These are phyloP conservation scores for Anisognathus igniventris DNA, from an alignment of 2,797 vertebrate species.

Conservation along the genomic window DNA sequence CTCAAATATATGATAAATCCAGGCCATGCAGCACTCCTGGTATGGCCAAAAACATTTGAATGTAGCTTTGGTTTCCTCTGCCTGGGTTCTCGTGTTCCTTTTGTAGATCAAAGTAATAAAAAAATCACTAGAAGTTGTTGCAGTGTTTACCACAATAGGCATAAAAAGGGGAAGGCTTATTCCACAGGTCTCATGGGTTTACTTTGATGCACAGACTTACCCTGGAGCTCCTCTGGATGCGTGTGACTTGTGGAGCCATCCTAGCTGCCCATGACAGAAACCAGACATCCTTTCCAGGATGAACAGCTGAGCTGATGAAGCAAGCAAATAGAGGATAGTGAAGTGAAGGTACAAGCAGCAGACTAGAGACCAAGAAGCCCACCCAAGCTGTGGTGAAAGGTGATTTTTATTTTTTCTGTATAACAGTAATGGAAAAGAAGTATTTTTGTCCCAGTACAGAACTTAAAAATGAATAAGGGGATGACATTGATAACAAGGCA, in stretches of 20 bases:
- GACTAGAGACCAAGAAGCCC: background rate
- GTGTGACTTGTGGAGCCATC: background rate
- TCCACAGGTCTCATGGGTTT: background rate
- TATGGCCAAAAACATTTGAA: background rate
- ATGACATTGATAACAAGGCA: background rate
- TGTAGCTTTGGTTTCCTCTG: background rate
- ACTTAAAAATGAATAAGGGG: background rate
- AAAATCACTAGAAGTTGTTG: background rate
- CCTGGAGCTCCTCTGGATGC: background rate
- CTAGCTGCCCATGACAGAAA: constrained; percentile 25
- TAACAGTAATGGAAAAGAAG: background rate
- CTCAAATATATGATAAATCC: background rate
- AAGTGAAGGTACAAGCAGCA: background rate
- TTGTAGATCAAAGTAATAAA: background rate
- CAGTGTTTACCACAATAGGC: background rate
- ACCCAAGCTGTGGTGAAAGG: background rate
- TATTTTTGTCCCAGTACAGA: background rate
- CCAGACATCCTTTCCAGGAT: constrained; percentile 41
- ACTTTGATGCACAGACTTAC: background rate
- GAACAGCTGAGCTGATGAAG: background rate
- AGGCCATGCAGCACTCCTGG: background rate
- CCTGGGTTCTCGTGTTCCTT: background rate
- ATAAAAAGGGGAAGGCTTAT: background rate
- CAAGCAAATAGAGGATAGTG: background rate
- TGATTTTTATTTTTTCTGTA: background rate